These are phyloP conservation scores for Crambe crambe DNA, from an alignment of 37 sponge, comb jelly and placozoan species.

Conservation along the genomic window DNA sequence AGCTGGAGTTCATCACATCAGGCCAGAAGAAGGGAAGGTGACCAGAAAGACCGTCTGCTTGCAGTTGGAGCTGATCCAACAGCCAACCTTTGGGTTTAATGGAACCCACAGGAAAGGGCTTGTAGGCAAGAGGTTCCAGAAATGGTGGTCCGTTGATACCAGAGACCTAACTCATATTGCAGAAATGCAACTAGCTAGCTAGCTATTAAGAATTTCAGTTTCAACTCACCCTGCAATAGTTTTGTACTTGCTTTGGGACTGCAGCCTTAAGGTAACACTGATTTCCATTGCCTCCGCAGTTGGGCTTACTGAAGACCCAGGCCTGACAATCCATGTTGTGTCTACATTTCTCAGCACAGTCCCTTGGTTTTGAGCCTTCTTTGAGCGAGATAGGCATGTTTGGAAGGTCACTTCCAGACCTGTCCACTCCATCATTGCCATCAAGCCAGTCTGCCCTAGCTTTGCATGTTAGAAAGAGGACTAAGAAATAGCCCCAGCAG, in stretches of 20 bases:
- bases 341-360: slow-evolving; percentile 53
- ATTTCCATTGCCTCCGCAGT: slow-evolving; percentile 18
- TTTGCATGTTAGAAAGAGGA: too few relatives aligned
- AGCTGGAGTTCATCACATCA: slow-evolving; percentile 73
- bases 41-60: slow-evolving; percentile 74
- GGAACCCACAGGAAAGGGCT: slow-evolving; percentile 50
- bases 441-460: slow-evolving; percentile 60
- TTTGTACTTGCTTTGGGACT: slow-evolving; percentile 28
- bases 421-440: slow-evolving; percentile 73
- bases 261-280: slow-evolving; percentile 59
- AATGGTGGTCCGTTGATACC: slow-evolving; percentile 31
- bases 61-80: slow-evolving; percentile 44
- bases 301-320: slow-evolving; percentile 58
- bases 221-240: slow-evolving; percentile 53
- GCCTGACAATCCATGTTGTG: slow-evolving; percentile 37
- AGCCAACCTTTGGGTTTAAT: slow-evolving; percentile 74
- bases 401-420: slow-evolving; percentile 53
- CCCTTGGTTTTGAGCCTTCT: slow-evolving; percentile 1
- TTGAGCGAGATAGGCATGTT: slow-evolving; percentile 37
- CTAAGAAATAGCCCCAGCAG: too few relatives aligned
- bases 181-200: too few relatives aligned
- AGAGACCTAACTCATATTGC: too few relatives aligned
- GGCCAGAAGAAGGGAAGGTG: slow-evolving; percentile 72
- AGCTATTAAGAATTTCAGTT: too few relatives aligned
- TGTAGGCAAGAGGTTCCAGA: slow-evolving; percentile 47